These are phyloP conservation scores for Dicyrtoma fusca DNA, from an alignment of 2,888 invertebrate genomes.

Conservation along the genomic window DNA sequence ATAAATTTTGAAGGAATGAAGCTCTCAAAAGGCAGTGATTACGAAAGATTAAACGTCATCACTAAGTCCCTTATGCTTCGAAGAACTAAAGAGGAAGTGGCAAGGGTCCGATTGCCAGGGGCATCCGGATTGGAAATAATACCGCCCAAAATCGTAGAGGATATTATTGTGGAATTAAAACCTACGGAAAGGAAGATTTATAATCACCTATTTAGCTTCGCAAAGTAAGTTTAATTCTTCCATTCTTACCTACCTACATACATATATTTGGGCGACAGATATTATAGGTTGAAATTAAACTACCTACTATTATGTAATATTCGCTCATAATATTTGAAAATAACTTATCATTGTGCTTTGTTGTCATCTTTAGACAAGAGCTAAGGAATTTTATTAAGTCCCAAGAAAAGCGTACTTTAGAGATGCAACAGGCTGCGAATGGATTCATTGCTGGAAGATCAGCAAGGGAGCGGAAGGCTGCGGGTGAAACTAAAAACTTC, in stretches of 20 bases:
- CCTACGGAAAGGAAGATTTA: slow-evolving; percentile 76
- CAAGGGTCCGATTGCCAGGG: slow-evolving; percentile 60
- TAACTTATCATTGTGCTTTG: neutral
- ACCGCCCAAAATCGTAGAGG: slow-evolving; percentile 67
- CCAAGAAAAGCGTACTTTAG: slow-evolving; percentile 31
- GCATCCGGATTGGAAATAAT: slow-evolving; percentile 61
- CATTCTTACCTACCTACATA: too few relatives aligned
- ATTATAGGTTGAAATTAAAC: too few relatives aligned
- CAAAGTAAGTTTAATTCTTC: slow-evolving; percentile 60
- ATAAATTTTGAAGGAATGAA: too few relatives aligned
- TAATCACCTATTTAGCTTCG: slow-evolving; percentile 66
- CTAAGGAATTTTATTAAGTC: slow-evolving; percentile 44
- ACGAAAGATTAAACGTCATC: slow-evolving; percentile 76
- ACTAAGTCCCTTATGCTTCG: slow-evolving; percentile 83
- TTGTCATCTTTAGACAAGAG: slow-evolving; percentile 30
- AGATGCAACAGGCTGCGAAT: slow-evolving; percentile 44
- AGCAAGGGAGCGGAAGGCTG: slow-evolving; percentile 52
- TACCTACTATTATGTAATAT: too few relatives aligned
- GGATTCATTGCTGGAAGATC: slow-evolving; percentile 40
- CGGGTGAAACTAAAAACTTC: slow-evolving; percentile 60
- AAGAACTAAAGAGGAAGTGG: slow-evolving; percentile 80
- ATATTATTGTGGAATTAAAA: slow-evolving; percentile 68
- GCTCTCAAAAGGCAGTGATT: slow-evolving; percentile 67
- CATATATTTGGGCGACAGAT: too few relatives aligned
- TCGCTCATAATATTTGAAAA: too few relatives aligned